Percentiles rank a stretch among this genome's conserved stretches.
Evolutionary conservation across 2,888 invertebrate genomes (phyloP).

Genomic region (Eurois occulta): DNA sequence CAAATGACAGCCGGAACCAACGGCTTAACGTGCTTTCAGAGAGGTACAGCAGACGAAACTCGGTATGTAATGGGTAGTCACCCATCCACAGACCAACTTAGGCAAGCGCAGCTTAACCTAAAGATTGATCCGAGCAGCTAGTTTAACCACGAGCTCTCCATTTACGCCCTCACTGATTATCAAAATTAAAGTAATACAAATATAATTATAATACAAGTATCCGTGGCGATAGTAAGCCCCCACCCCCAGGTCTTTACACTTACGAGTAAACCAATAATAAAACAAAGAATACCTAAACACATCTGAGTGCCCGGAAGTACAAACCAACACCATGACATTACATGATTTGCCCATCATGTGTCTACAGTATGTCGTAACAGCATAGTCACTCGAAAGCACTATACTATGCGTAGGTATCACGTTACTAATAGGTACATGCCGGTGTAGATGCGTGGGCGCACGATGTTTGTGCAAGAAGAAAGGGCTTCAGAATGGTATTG

Average conservation of each 20-base stretch:
- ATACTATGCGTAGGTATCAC: conserved; percentile 5
- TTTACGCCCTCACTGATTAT: too few relatives aligned
- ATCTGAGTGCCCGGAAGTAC: conserved; percentile 25
- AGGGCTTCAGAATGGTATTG: conserved; percentile 23
- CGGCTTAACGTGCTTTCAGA: too few relatives aligned
- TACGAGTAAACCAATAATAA: conserved; percentile 4
- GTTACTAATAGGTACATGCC: conserved; percentile 14
- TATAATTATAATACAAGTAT: too few relatives aligned
- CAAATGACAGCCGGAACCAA: too few relatives aligned
- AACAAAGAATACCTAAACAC: conserved; percentile 1
- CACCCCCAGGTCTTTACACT: neutral
- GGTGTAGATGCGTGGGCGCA: conserved; percentile 20
- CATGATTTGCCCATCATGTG: conserved; percentile 33
- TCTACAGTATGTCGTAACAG: conserved; percentile 13
- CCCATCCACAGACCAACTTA: neutral
- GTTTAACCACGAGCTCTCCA: too few relatives aligned
- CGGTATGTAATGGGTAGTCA: too few relatives aligned
- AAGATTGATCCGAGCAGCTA: too few relatives aligned
- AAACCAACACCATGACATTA: conserved; percentile 6
- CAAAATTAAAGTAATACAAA: neutral
- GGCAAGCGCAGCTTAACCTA: neutral
- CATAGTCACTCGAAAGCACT: conserved; percentile 29
- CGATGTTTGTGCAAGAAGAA: conserved; percentile 46
- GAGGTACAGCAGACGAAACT: too few relatives aligned
- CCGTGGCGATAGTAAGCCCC: neutral